phyloP scores from a whole-genome alignment of 2,797 vertebrate species.

The Sylvilagus floridanus region DNA sequence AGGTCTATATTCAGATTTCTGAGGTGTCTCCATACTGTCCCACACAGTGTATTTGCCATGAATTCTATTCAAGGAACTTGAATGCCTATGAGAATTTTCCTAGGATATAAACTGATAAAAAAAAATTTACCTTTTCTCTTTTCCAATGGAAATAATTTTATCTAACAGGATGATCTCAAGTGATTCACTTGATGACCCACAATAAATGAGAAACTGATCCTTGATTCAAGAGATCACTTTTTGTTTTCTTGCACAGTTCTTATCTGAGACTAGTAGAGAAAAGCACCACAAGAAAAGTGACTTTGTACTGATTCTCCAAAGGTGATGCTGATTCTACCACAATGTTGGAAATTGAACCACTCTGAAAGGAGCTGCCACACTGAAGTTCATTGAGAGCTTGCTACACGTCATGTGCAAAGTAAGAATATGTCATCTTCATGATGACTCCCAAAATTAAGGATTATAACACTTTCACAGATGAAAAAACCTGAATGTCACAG shows the following conservation, averaged over 20 bases:
- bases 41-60: no score
- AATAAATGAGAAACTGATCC: background rate
- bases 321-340: background rate
- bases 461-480: background rate
- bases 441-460: background rate
- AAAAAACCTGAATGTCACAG: background rate
- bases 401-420: background rate
- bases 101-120: background rate
- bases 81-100: conserved; percentile 19
- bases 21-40: no score
- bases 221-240: background rate
- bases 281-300: background rate
- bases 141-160: background rate
- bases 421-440: background rate
- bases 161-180: background rate
- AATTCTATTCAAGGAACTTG: background rate
- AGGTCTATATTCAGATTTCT: no score
- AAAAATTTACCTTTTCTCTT: background rate
- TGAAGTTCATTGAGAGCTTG: background rate
- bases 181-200: background rate
- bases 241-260: background rate
- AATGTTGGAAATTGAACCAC: background rate
- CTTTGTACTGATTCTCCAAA: background rate
- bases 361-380: background rate
- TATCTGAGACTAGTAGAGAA: background rate